Percentiles rank a stretch among this genome's conserved stretches.
phyloP scores from a whole-genome alignment of 2,797 vertebrate species.

The Crax fasciolata region DNA sequence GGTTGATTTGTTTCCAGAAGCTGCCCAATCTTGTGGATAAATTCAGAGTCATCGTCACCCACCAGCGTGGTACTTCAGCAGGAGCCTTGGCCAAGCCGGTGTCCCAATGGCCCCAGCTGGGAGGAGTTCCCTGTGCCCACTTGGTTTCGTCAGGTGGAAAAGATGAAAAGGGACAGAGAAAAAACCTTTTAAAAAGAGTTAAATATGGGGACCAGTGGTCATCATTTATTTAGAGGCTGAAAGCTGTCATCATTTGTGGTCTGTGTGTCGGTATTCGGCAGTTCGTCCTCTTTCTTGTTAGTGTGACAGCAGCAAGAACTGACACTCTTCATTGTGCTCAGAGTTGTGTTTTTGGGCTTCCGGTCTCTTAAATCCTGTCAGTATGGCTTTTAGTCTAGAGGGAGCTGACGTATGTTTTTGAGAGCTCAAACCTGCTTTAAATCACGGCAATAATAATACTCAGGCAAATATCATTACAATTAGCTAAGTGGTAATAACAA shows the following conservation, averaged over 20 bases:
- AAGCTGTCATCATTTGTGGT: not conserved
- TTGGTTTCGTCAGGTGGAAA: not conserved
- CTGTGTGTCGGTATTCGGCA: not conserved
- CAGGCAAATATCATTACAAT: not conserved
- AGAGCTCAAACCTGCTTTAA: slow-evolving; percentile 21
- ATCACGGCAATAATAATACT: not conserved
- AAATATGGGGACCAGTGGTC: not conserved
- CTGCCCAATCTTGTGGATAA: not conserved
- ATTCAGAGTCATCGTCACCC: not conserved
- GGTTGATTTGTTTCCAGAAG: not conserved
- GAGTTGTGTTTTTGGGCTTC: not conserved
- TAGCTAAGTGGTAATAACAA: not conserved
- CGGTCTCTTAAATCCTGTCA: not conserved
- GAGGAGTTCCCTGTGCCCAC: not conserved
- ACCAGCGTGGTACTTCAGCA: not conserved
- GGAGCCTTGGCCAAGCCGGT: not conserved
- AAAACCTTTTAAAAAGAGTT: not conserved
- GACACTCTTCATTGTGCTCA: not conserved
- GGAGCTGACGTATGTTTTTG: not conserved
- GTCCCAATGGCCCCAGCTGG: not conserved
- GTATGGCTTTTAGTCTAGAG: not conserved
- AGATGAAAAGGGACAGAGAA: not conserved
- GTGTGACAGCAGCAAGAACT: not conserved
- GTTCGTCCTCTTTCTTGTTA: not conserved
- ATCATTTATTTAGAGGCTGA: not conserved